Conservation (phyloP, 2,888 invertebrate genomes). For the Allacma fusca region DNA sequence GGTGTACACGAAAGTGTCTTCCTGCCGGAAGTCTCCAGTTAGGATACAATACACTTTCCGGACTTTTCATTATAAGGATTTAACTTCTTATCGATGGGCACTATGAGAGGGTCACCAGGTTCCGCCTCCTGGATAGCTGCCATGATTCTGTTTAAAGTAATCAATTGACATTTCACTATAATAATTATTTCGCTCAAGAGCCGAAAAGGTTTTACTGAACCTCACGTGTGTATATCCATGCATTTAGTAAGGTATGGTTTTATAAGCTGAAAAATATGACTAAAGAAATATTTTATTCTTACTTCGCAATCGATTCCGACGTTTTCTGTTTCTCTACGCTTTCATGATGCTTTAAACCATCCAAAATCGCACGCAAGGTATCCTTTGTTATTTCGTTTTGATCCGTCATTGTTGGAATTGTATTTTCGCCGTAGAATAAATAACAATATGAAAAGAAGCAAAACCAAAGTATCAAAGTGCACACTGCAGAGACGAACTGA, state of each 20-base stretch:
- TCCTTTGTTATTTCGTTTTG: slow-evolving; percentile 38
- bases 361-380: slow-evolving; percentile 24
- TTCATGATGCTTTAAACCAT: slow-evolving; percentile 38
- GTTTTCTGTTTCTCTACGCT: slow-evolving; percentile 27
- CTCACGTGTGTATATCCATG: no score
- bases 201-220: no score
- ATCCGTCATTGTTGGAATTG: slow-evolving; percentile 30
- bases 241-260: no score
- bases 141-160: slow-evolving; percentile 25
- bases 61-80: slow-evolving; percentile 43
- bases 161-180: not conserved
- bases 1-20: no score
- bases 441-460: no score
- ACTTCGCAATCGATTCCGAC: slow-evolving; percentile 35
- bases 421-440: no score
- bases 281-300: no score
- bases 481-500: no score
- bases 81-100: slow-evolving; percentile 34
- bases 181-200: no score
- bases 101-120: slow-evolving; percentile 28
- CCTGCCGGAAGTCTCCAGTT: not conserved
- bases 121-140: slow-evolving; percentile 24
- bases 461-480: no score
- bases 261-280: no score
- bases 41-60: slow-evolving; percentile 37